Percentiles rank a stretch among this genome's conserved stretches.
Conservation (phyloP, 2,113 vertebrate species). For the Chroicocephalus ridibundus region DNA sequence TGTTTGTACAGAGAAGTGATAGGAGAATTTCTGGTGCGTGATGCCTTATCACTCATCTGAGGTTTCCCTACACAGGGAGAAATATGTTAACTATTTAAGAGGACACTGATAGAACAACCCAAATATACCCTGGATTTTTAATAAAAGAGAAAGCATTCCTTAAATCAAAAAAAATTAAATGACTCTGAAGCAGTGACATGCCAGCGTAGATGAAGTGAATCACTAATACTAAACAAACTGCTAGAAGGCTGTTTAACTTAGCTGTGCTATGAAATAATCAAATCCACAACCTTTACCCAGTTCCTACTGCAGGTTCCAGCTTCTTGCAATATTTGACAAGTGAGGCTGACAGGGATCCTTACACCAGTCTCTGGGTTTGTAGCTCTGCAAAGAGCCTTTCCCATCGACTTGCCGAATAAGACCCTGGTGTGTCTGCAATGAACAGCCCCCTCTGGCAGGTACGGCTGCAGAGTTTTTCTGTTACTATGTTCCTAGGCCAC, state of each 20-base stretch:
- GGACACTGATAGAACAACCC: background rate
- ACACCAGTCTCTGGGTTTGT: too few relatives aligned
- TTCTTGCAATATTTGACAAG: background rate
- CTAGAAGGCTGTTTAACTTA: background rate
- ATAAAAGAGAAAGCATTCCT: background rate
- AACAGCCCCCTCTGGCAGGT: background rate
- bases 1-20: too few relatives aligned
- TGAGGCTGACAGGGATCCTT: background rate
- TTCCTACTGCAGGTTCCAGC: background rate
- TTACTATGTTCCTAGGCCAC: background rate
- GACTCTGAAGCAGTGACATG: background rate
- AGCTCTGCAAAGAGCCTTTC: background rate
- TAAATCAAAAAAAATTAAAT: background rate
- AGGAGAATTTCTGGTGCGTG: background rate
- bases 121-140: background rate
- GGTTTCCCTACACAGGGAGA: background rate
- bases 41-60: background rate
- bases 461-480: rapidly evolving
- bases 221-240: background rate
- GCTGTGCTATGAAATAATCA: background rate
- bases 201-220: background rate
- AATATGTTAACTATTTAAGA: background rate
- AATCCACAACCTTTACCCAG: background rate
- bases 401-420: rapidly evolving
- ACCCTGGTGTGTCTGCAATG: too few relatives aligned